These are phyloP conservation scores for Potamarius usumacintae DNA, from an alignment of 2,113 vertebrate species.

Conservation along the genomic window DNA sequence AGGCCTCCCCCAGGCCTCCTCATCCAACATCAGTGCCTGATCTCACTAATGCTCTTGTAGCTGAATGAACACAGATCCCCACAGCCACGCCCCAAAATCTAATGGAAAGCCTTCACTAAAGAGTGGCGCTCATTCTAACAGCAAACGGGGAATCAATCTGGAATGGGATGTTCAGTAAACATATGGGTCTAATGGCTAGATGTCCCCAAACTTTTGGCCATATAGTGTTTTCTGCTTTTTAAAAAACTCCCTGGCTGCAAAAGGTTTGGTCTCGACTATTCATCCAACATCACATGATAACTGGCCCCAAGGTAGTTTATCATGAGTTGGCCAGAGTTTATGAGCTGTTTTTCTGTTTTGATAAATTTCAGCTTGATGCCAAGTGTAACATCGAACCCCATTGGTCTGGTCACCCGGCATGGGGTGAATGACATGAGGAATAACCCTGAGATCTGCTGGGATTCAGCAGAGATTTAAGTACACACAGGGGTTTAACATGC, in stretches of 20 bases:
- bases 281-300: background rate
- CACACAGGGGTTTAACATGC: background rate
- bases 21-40: background rate
- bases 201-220: background rate
- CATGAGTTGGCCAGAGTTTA: background rate
- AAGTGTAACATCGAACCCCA: background rate
- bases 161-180: no score
- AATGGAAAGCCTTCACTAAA: background rate
- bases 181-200: no score
- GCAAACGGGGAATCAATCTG: no score
- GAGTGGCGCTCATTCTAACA: no score
- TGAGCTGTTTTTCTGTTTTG: background rate
- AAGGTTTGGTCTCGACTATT: background rate
- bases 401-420: background rate
- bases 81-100: no score
- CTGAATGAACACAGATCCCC: background rate
- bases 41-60: background rate
- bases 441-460: background rate
- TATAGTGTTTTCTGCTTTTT: background rate
- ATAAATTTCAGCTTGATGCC: background rate
- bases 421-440: background rate
- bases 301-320: background rate
- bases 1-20: background rate
- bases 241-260: background rate
- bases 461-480: background rate